These are phyloP conservation scores for Andrena dorsata DNA, from an alignment of 2,888 invertebrate genomes.

Conservation along the genomic window DNA sequence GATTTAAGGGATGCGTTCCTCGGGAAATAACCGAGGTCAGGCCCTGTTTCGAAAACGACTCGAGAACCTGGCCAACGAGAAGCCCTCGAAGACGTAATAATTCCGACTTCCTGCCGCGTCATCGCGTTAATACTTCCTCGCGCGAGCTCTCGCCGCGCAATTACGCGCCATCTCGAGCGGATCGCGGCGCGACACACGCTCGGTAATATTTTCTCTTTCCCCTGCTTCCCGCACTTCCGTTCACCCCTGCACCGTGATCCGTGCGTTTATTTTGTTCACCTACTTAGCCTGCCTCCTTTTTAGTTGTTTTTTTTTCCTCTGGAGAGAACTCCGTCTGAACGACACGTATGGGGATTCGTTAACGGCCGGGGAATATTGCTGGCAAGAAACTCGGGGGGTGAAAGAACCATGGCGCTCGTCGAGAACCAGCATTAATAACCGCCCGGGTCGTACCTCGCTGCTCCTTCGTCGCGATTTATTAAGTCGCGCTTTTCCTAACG, in stretches of 20 bases:
- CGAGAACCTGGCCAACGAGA: not conserved
- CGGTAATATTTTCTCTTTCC: constrained; percentile 13
- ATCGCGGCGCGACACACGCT: constrained; percentile 3
- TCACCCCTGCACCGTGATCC: not conserved
- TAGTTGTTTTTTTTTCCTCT: constrained; percentile 9
- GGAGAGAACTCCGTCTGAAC: constrained; percentile 34
- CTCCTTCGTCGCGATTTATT: constrained; percentile 8
- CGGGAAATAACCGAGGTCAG: no score
- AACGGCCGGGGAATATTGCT: constrained; percentile 50
- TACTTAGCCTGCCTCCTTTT: constrained; percentile 13
- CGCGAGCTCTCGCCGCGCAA: constrained; percentile 18
- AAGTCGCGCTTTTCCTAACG: constrained; percentile 12
- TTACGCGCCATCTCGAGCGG: constrained; percentile 23
- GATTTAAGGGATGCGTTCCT: no score
- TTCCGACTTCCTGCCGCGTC: constrained; percentile 32
- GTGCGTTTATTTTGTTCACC: constrained; percentile 45
- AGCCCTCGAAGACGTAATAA: constrained; percentile 32
- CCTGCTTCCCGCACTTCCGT: not conserved
- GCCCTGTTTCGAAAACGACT: constrained; percentile 9
- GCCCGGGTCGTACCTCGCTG: constrained; percentile 1
- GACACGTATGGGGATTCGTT: constrained; percentile 47
- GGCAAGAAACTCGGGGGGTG: constrained; percentile 11
- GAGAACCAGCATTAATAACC: constrained; percentile 20
- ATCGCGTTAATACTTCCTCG: constrained; percentile 24
- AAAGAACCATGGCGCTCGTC: constrained; percentile 5